Evolutionary conservation across 2,797 vertebrate genomes (phyloP).

Genomic region (Lagodon rhomboides): DNA sequence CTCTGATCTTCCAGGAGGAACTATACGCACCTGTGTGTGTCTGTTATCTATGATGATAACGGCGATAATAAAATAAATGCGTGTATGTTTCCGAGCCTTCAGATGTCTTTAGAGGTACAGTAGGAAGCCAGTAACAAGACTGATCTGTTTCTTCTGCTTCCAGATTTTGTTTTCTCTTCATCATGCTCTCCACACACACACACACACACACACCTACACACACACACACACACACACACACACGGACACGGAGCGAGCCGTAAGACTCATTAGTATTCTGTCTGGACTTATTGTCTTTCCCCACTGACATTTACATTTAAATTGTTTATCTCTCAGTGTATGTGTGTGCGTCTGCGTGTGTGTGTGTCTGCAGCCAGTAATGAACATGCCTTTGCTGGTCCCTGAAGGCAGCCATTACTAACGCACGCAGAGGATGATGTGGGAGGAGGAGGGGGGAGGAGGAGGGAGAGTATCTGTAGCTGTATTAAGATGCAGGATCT

Average conservation of each 20-base stretch:
- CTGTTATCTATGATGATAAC: background rate
- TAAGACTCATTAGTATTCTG: conserved; percentile 77
- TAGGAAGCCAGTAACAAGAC: background rate
- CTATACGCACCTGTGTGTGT: conserved; percentile 1
- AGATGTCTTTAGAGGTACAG: background rate
- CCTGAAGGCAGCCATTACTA: conserved; percentile 78
- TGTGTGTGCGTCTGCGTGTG: background rate
- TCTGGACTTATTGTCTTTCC: conserved; percentile 74
- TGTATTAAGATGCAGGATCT: conserved; percentile 27
- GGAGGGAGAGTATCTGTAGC: conserved; percentile 22
- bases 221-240: conserved; percentile 6
- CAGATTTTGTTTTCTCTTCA: conserved; percentile 41
- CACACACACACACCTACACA: conserved; percentile 3
- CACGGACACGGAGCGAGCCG: conserved; percentile 22
- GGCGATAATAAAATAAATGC: background rate
- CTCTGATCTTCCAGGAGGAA: background rate
- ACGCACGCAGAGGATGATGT: conserved; percentile 57
- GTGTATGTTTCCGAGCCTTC: conserved; percentile 6
- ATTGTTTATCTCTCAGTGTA: conserved; percentile 70
- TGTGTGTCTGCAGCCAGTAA: conserved; percentile 58
- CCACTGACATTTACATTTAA: conserved; percentile 82
- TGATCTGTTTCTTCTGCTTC: conserved; percentile 36
- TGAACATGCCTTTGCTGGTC: conserved; percentile 73
- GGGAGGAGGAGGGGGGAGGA: conserved; percentile 35
- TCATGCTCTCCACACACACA: background rate